Evolutionary conservation across 1,140 invertebrate genomes (phyloP), one percentile per base, ranked within the genome.

Genomic region (Nomia melanderi): DNA sequence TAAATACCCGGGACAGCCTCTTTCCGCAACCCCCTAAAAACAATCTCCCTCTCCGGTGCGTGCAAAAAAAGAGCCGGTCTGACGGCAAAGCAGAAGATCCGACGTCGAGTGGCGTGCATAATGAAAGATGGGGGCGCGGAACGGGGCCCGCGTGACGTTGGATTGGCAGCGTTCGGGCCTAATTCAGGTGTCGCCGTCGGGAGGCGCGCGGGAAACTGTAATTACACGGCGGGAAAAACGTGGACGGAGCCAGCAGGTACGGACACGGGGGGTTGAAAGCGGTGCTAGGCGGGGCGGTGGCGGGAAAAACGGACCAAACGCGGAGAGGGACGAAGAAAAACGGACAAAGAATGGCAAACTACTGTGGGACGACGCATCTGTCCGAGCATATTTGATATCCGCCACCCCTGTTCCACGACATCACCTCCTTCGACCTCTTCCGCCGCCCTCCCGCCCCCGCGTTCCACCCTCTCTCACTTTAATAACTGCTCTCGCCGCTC

Each of bases 331-430:
- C 44, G 75, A 59, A 69, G 75, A 82, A 65, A 65, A 76, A 74
- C 76, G 63, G 75, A 50, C 77, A 29, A 90, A 91, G 90, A 92
- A 91, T 92, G 85, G 88, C 86, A 91, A 92, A 92, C 89, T 91
- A 91, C 88, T 90, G 90, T 90, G 91, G 86, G 88, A 91, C 86
- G 82, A 89, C 87, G 88, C 91, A 91, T 92, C 91, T 92, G 91
- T 85, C 87, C 83, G 50, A 87, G 89, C 90, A 91, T 91, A 92
- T 92, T 92, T 92, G 87, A 92, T 92, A 88, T 86, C 86, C 84
- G 84, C 84, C 80, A 50, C 47, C 47, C 84, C 80, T 27, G 56
- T 67, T 76, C 69, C 63, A 65, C 76, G 50, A 47, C 50, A 36
- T 36, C 47, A 17, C 23, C 72, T 20, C 23, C 23, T 17, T 41